These are phyloP conservation scores for Cephus runcator DNA, from an alignment of 2,888 invertebrate species.

Conservation along the genomic window DNA sequence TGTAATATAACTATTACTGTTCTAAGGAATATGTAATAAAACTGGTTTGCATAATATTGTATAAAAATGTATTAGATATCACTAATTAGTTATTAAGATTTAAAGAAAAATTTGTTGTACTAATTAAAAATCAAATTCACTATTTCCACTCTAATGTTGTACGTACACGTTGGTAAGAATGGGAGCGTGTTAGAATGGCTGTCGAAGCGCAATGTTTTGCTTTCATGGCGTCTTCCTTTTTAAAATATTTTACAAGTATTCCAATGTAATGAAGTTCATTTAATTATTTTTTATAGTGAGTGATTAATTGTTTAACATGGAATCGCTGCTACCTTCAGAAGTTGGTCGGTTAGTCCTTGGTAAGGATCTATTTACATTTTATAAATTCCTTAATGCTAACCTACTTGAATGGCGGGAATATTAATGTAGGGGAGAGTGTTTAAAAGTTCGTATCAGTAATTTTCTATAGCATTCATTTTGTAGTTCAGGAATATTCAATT, in stretches of 20 bases:
- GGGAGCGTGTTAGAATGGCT: neutral
- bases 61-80: neutral
- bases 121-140: neutral
- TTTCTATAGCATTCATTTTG: neutral
- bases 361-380: slow-evolving; percentile 34
- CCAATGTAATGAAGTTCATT: neutral
- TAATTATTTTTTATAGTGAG: neutral
- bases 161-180: neutral
- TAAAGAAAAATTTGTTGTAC: neutral
- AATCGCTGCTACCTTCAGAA: slow-evolving; percentile 60
- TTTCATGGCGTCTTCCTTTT: neutral
- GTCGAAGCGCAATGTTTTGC: neutral
- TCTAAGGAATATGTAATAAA: no score
- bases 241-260: neutral
- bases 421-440: neutral
- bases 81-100: neutral
- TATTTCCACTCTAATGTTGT: neutral
- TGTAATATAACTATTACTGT: no score
- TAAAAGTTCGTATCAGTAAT: neutral
- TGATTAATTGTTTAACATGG: slow-evolving; percentile 41
- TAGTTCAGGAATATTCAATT: neutral
- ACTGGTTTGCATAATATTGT: neutral
- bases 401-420: slow-evolving; percentile 17
- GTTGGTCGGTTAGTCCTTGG: slow-evolving; percentile 61
- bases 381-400: slow-evolving; percentile 6